Conservation (phyloP, 2,113 vertebrate species). For the Dasyprocta punctata region DNA sequence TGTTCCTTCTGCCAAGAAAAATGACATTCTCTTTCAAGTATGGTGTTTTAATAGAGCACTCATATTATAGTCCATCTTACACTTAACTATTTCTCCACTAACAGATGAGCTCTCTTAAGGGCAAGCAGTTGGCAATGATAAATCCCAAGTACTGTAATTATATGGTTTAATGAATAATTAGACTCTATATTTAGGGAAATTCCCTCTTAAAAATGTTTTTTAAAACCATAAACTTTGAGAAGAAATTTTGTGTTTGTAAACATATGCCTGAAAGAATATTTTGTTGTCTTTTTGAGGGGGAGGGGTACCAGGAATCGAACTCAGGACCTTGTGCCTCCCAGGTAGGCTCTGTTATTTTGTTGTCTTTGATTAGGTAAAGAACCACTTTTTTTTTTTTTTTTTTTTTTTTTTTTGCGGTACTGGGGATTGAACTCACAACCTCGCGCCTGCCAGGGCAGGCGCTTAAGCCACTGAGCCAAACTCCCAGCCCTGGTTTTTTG, state of each 20-base stretch:
- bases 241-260: constrained; percentile 41
- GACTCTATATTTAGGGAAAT: constrained; percentile 15
- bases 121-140: background rate
- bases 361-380: constrained; percentile 24
- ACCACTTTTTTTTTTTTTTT: too few species aligned
- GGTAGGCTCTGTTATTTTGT: too few species aligned
- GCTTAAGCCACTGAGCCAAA: too few species aligned
- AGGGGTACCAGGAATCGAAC: too few species aligned
- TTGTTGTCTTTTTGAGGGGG: background rate
- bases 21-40: constrained; percentile 7
- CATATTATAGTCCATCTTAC: background rate
- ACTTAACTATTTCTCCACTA: background rate
- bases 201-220: background rate
- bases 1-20: constrained; percentile 34
- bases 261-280: constrained; percentile 39
- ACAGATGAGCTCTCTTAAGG: background rate
- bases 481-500: too few species aligned
- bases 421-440: too few species aligned
- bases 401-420: too few species aligned
- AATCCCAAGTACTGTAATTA: background rate
- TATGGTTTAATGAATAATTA: constrained; percentile 40
- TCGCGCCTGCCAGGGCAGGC: too few species aligned
- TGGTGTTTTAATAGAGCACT: constrained; percentile 12
- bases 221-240: background rate
- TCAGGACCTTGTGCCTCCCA: too few species aligned